Conservation (phyloP, 2,797 vertebrate genomes). For the Phoebastria nigripes region DNA sequence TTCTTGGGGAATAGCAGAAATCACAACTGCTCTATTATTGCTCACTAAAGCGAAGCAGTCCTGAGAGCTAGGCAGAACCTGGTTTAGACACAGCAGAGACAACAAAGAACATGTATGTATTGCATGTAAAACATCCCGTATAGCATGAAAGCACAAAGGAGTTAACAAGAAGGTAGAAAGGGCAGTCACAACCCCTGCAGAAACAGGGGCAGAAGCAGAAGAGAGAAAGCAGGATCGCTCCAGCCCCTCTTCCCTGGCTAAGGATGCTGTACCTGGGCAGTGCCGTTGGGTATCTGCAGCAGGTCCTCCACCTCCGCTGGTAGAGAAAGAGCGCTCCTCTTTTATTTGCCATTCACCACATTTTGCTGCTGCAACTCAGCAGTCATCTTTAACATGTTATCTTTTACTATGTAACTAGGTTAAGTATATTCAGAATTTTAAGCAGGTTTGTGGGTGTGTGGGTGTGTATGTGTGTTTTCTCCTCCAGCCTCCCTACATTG, state of each 20-base stretch:
- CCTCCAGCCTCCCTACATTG: fast-evolving
- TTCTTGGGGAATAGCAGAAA: not conserved
- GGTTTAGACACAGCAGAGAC: not conserved
- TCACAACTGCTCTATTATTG: fast-evolving
- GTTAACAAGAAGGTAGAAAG: not conserved
- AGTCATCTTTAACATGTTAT: not conserved
- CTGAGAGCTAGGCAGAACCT: not conserved
- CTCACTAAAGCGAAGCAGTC: not conserved
- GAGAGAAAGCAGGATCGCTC: not conserved
- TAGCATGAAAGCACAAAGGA: not conserved
- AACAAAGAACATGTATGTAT: fast-evolving
- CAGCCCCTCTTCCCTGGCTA: not conserved
- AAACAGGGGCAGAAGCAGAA: not conserved
- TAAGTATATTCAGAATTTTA: not conserved
- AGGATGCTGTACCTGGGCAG: not conserved
- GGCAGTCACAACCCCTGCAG: not conserved
- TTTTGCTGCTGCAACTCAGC: not conserved
- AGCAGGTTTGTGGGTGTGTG: not conserved
- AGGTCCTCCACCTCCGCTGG: not conserved
- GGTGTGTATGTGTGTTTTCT: not conserved
- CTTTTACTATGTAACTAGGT: not conserved
- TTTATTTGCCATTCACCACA: not conserved
- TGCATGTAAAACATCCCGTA: not conserved
- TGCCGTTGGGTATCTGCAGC: not conserved
- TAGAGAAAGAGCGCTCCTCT: not conserved